phyloP scores from a whole-genome alignment of 1,140 invertebrate species.

The Drosophila jambulina region DNA sequence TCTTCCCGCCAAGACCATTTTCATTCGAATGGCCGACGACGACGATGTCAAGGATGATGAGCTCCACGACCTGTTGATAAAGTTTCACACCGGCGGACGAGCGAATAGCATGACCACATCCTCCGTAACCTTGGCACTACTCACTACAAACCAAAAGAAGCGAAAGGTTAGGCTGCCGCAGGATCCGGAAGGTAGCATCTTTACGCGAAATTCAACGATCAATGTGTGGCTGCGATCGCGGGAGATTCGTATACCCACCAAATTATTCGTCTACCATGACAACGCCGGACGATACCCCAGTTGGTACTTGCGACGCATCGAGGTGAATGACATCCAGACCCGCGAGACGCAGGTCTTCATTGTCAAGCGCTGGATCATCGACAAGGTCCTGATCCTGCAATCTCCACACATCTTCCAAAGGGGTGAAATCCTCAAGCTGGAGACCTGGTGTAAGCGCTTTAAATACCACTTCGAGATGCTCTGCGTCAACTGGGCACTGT shows the following conservation, averaged over 20 bases:
- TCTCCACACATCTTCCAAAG: constrained; percentile 15
- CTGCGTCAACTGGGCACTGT: constrained; percentile 55
- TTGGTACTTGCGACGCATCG: constrained; percentile 49
- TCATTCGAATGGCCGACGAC: neutral
- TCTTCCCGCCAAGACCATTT: constrained; percentile 18
- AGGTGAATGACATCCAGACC: constrained; percentile 47
- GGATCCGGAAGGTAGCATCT: constrained; percentile 33
- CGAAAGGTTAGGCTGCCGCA: constrained; percentile 36
- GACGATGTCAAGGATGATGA: constrained; percentile 14
- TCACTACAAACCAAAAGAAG: neutral
- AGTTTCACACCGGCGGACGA: constrained; percentile 42
- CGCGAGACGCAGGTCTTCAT: constrained; percentile 43
- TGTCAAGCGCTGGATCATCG: constrained; percentile 30
- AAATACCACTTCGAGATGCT: constrained; percentile 9
- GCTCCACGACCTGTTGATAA: constrained; percentile 47
- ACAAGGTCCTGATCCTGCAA: constrained; percentile 16
- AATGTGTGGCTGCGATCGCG: constrained; percentile 47
- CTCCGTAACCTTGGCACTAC: constrained; percentile 23
- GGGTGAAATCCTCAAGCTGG: neutral
- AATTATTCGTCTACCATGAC: constrained; percentile 41
- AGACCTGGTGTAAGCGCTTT: constrained; percentile 22
- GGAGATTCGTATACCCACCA: constrained; percentile 53
- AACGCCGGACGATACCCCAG: constrained; percentile 53
- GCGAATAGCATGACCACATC: constrained; percentile 49
- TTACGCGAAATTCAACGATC: constrained; percentile 36